Evolutionary conservation across 2,113 vertebrate genomes (phyloP).

Genomic region (Aldabrachelys gigantea): DNA sequence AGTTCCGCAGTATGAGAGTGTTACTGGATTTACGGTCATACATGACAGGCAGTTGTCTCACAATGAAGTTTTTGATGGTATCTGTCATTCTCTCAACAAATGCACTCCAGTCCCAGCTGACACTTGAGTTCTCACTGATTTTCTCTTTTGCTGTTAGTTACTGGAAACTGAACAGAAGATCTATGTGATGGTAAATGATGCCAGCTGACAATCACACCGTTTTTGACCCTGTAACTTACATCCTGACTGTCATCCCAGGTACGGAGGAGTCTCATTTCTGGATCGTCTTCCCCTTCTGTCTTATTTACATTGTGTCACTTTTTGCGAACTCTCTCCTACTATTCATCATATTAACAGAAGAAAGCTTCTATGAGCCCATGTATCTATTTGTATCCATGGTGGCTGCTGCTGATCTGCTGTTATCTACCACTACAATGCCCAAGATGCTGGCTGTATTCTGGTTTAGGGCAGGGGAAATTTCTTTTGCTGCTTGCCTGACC

Average conservation of each 20-base stretch:
- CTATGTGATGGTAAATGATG: no score
- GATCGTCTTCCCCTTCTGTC: constrained; percentile 52
- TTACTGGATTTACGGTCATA: no score
- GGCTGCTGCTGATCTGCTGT: constrained; percentile 52
- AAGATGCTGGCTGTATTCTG: constrained; percentile 66
- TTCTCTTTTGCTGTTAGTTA: no score
- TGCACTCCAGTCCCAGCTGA: no score
- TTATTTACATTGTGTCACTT: constrained; percentile 30
- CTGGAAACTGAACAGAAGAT: no score
- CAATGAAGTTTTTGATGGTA: no score
- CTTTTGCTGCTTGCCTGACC: constrained; percentile 48
- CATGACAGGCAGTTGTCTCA: no score
- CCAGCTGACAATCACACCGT: no score
- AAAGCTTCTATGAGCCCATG: constrained; percentile 20
- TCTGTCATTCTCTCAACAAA: no score
- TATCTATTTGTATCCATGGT: constrained; percentile 57
- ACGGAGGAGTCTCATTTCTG: constrained; percentile 21
- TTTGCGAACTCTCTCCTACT: constrained; percentile 42
- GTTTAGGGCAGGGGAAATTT: constrained; percentile 35
- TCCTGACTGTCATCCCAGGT: constrained; percentile 57
- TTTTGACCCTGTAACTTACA: constrained; percentile 1
- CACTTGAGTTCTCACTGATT: no score
- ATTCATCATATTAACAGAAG: constrained; percentile 7
- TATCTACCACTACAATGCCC: constrained; percentile 49
- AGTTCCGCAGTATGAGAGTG: no score